phyloP scores from a whole-genome alignment of 2,113 vertebrate species.

The Calcarius ornatus region DNA sequence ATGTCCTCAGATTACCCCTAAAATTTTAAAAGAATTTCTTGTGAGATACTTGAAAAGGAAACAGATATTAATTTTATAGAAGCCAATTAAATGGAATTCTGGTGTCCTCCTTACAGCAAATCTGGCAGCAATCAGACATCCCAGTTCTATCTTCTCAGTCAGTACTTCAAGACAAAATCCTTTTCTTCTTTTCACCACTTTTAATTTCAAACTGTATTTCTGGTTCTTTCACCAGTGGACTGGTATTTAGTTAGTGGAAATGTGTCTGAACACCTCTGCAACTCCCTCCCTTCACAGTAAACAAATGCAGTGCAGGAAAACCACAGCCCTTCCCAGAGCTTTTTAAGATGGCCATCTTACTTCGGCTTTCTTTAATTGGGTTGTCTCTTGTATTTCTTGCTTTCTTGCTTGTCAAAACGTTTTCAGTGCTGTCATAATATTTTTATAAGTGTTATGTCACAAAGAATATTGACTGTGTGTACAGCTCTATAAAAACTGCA shows the following conservation, averaged over 20 bases:
- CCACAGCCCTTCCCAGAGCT: neutral
- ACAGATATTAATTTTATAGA: neutral
- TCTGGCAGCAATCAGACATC: neutral
- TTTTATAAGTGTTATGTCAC: neutral
- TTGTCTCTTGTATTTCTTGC: neutral
- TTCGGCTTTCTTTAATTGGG: neutral
- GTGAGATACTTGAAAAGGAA: neutral
- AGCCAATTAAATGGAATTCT: neutral
- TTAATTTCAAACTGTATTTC: neutral
- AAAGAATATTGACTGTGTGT: neutral
- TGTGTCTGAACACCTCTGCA: neutral
- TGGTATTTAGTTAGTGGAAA: neutral
- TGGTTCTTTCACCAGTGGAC: neutral
- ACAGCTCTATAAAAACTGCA: neutral
- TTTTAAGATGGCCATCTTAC: neutral
- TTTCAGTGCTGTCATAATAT: conserved; percentile 33
- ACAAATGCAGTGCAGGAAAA: neutral
- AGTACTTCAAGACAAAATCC: neutral
- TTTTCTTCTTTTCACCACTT: neutral
- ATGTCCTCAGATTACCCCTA: neutral
- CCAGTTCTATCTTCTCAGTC: neutral
- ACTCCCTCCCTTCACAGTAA: neutral
- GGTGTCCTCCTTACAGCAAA: neutral
- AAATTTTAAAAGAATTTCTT: neutral
- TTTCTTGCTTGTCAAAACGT: neutral